phyloP scores from a whole-genome alignment of 1,140 invertebrate species.

The Hetaerina americana region DNA sequence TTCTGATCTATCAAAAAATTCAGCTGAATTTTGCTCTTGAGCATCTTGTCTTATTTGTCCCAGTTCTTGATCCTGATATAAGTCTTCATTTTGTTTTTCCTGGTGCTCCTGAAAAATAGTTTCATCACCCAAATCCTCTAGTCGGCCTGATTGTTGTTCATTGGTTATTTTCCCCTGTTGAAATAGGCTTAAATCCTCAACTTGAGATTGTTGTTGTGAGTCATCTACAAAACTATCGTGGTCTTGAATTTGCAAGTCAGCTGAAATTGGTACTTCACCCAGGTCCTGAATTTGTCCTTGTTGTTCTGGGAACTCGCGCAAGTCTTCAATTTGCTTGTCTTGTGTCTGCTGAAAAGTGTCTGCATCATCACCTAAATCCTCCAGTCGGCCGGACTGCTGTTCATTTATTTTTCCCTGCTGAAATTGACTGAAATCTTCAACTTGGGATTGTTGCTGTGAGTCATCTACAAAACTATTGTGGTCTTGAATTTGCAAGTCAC shows the following conservation, averaged over 20 bases:
- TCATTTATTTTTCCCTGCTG: neutral
- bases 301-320: neutral
- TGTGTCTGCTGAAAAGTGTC: neutral
- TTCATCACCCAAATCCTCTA: neutral
- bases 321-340: neutral
- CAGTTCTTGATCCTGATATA: neutral
- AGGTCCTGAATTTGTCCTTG: neutral
- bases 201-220: too few species aligned
- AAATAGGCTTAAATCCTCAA: too few species aligned
- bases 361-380: neutral
- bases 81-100: neutral
- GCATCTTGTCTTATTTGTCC: neutral
- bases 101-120: neutral
- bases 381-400: neutral
- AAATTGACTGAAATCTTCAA: neutral
- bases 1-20: too few species aligned
- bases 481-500: neutral
- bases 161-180: neutral
- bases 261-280: too few species aligned
- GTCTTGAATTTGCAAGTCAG: neutral
- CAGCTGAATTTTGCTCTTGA: too few species aligned
- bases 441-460: neutral
- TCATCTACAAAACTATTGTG: neutral
- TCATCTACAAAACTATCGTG: neutral
- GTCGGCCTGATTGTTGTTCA: neutral